Conservation (phyloP, 2,113 vertebrate species). For the Anolis sagrei region DNA sequence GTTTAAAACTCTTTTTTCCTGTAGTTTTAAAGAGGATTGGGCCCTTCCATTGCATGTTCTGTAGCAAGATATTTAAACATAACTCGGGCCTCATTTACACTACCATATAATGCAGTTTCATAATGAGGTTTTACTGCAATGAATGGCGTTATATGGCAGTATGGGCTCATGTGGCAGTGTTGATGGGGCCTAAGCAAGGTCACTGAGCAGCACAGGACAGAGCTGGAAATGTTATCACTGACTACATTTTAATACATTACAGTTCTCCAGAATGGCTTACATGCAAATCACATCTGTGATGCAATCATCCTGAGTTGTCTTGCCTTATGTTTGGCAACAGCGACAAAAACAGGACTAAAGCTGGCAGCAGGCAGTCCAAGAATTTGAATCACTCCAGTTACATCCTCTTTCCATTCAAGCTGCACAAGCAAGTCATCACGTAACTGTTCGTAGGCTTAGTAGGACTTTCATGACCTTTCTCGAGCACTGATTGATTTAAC, state of each 20-base stretch:
- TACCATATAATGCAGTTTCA: too few relatives aligned
- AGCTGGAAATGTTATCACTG: background rate
- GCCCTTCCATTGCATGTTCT: too few relatives aligned
- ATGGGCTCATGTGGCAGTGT: too few relatives aligned
- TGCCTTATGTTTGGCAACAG: slow-evolving; percentile 6
- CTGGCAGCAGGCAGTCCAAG: background rate
- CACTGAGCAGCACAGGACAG: background rate
- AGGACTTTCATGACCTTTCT: background rate
- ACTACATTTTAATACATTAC: background rate
- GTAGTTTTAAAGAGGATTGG: too few relatives aligned
- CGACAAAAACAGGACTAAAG: background rate
- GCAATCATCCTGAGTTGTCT: background rate
- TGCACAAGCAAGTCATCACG: background rate
- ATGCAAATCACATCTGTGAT: slow-evolving; percentile 1
- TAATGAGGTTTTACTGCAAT: too few relatives aligned
- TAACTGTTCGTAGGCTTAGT: background rate
- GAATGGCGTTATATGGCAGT: too few relatives aligned
- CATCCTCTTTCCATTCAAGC: background rate
- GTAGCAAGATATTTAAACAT: background rate
- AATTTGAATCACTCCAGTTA: background rate
- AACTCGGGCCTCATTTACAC: background rate
- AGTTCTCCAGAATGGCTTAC: slow-evolving; percentile 6
- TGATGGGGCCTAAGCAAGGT: background rate
- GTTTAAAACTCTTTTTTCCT: too few relatives aligned
- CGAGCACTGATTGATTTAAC: background rate